phyloP scores from a whole-genome alignment of 2,888 invertebrate genomes.

The Drosophila nigritarsus region DNA sequence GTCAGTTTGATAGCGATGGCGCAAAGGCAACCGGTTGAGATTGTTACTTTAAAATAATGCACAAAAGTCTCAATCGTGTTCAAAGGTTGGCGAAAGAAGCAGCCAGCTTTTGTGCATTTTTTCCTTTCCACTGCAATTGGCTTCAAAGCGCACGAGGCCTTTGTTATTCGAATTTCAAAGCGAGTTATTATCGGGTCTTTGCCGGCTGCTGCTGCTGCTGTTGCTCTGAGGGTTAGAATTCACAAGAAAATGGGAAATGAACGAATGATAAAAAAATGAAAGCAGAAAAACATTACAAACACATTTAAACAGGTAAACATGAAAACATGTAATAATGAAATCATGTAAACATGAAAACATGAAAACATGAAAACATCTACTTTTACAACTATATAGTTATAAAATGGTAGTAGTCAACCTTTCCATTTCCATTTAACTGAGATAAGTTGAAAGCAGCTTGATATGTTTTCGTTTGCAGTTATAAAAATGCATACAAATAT shows the following conservation, averaged over 20 bases:
- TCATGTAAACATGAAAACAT: neutral
- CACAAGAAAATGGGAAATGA: slow-evolving; percentile 12
- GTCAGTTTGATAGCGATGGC: slow-evolving; percentile 15
- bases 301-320: neutral
- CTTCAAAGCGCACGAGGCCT: neutral
- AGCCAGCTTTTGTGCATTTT: neutral
- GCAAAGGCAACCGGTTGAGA: slow-evolving; percentile 51
- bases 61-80: slow-evolving; percentile 18
- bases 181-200: slow-evolving; percentile 15
- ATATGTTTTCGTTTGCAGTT: neutral
- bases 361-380: neutral
- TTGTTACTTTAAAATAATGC: slow-evolving; percentile 46
- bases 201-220: neutral
- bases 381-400: neutral
- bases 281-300: neutral
- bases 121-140: neutral
- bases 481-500: neutral
- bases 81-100: neutral
- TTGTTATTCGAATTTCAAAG: slow-evolving; percentile 26
- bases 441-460: neutral
- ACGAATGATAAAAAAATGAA: neutral
- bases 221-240: neutral
- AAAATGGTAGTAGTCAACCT: neutral
- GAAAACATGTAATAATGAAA: neutral
- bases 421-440: neutral